phyloP scores from a whole-genome alignment of 2,888 invertebrate species.

The Dolichopus griseipennis region DNA sequence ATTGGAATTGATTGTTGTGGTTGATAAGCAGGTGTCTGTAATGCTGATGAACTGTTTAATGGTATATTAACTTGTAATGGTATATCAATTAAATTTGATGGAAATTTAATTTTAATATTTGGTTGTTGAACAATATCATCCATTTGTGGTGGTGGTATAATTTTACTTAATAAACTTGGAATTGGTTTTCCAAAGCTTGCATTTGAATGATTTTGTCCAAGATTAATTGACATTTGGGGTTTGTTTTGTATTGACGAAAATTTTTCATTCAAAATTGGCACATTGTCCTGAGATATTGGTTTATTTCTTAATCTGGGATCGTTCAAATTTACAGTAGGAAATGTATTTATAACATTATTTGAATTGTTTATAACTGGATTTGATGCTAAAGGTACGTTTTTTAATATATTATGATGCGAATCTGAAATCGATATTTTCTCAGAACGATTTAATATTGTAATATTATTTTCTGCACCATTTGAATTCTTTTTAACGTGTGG shows the following conservation, averaged over 20 bases:
- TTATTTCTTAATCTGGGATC: constrained; percentile 26
- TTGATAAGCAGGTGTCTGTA: background rate
- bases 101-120: background rate
- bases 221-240: constrained; percentile 7
- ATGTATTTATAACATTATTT: constrained; percentile 19
- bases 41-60: background rate
- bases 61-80: background rate
- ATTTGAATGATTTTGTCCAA: background rate
- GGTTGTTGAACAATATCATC: background rate
- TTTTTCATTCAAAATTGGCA: background rate
- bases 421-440: background rate
- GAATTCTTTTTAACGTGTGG: constrained; percentile 38
- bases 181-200: constrained; percentile 13
- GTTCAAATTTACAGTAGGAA: constrained; percentile 24
- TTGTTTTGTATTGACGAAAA: constrained; percentile 12
- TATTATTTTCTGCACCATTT: background rate
- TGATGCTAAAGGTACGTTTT: background rate
- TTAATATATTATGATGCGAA: background rate
- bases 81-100: constrained; percentile 3
- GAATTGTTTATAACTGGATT: constrained; percentile 16
- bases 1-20: background rate
- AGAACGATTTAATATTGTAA: constrained; percentile 7
- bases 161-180: constrained; percentile 17
- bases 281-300: background rate
- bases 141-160: background rate